These are phyloP conservation scores for Thaumatotibia leucotreta DNA, from an alignment of 1,140 invertebrate species.

Conservation along the genomic window DNA sequence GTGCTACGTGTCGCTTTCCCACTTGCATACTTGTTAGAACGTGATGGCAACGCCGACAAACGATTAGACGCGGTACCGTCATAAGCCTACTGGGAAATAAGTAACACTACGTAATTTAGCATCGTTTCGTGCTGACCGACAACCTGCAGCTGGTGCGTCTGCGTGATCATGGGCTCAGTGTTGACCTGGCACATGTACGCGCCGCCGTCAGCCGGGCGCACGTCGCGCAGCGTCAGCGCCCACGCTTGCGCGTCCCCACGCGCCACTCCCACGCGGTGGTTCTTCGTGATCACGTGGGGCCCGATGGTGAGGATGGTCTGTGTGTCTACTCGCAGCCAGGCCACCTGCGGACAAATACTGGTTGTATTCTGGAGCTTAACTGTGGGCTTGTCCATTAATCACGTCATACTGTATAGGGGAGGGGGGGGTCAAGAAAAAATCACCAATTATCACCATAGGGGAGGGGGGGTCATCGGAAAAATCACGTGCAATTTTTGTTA, in stretches of 20 bases:
- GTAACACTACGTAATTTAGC: constrained; percentile 3
- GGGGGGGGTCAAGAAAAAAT: no score
- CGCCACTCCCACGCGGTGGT: constrained; percentile 86
- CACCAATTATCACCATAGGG: no score
- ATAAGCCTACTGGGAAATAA: no score
- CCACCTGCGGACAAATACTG: constrained; percentile 83
- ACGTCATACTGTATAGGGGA: no score
- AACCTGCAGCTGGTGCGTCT: constrained; percentile 89
- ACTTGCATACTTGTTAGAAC: no score
- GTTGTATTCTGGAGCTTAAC: no score
- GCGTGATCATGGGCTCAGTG: constrained; percentile 92
- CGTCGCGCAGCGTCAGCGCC: constrained; percentile 86
- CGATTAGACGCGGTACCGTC: no score
- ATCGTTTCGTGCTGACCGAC: constrained; percentile 80
- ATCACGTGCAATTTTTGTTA: no score
- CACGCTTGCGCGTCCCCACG: constrained; percentile 86
- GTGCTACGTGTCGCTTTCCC: no score
- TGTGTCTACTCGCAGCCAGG: constrained; percentile 91
- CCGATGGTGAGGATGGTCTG: constrained; percentile 92
- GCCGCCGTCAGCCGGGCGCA: constrained; percentile 84
- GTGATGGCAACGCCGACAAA: no score
- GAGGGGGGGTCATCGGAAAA: no score
- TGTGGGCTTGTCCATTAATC: no score
- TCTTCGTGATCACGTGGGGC: constrained; percentile 90
- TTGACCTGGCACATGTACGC: constrained; percentile 93